These are phyloP conservation scores for Drosophila quinaria DNA, from an alignment of 2,888 invertebrate species.

Conservation along the genomic window DNA sequence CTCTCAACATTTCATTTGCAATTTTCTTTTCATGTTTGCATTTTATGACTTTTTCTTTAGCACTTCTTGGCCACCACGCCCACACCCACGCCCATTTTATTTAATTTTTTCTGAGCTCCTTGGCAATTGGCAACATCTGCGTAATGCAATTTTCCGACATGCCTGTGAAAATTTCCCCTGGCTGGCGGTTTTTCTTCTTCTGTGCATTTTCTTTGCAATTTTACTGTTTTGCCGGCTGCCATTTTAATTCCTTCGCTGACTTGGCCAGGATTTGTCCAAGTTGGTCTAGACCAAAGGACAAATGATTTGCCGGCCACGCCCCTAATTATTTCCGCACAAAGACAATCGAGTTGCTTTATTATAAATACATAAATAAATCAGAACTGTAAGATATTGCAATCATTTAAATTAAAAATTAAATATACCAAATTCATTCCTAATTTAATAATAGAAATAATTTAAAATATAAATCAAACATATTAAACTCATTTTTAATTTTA, in stretches of 20 bases:
- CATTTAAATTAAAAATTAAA: not conserved
- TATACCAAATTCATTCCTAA: too few species aligned
- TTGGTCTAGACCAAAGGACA: constrained; percentile 10
- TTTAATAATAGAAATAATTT: too few species aligned
- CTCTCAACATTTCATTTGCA: constrained; percentile 73
- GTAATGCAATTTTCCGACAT: constrained; percentile 76
- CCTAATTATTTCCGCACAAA: constrained; percentile 23
- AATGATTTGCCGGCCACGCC: constrained; percentile 55
- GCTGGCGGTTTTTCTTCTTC: constrained; percentile 13
- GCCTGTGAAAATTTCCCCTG: constrained; percentile 53
- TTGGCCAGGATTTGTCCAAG: constrained; percentile 43
- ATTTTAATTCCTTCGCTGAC: constrained; percentile 49
- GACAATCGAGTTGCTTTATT: not conserved
- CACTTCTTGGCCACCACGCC: constrained; percentile 53
- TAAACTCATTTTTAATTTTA: too few species aligned
- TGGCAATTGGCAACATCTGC: constrained; percentile 78
- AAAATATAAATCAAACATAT: too few species aligned
- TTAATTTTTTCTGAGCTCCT: not conserved
- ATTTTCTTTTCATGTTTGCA: constrained; percentile 73
- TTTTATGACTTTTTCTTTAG: constrained; percentile 76
- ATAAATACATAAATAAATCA: not conserved
- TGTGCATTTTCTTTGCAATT: constrained; percentile 33
- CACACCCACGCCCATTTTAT: constrained; percentile 15
- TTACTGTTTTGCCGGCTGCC: constrained; percentile 30
- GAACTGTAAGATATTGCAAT: not conserved